A percentile compares a stretch with the other conserved stretches of the same genome.
These are phyloP conservation scores for Gymnothorax javanicus DNA, from an alignment of 2,797 vertebrate species.

Conservation along the genomic window DNA sequence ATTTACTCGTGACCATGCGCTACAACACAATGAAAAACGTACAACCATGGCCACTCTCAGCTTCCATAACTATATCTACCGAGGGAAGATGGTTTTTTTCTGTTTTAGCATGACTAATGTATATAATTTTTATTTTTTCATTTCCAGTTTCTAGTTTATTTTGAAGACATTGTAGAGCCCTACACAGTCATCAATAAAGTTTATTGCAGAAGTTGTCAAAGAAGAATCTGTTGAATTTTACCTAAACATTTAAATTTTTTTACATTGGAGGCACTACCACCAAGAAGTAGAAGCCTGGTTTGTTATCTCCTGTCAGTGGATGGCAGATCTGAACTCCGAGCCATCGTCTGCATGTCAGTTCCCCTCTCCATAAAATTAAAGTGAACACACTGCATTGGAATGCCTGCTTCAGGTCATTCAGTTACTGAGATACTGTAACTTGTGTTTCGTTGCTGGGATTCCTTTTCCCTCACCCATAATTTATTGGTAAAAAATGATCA, in stretches of 20 bases:
- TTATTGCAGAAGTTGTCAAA: not conserved
- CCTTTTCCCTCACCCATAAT: not conserved
- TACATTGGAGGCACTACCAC: not conserved
- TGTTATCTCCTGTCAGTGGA: conserved; percentile 49
- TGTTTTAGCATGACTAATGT: conserved; percentile 44
- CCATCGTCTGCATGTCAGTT: conserved; percentile 6
- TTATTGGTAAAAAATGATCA: not conserved
- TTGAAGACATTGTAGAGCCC: no score
- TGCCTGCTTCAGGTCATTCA: not conserved
- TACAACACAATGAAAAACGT: no score
- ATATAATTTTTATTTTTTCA: not conserved
- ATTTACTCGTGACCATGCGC: no score
- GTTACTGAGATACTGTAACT: not conserved
- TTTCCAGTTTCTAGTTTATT: not conserved
- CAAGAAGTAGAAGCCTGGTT: conserved; percentile 43
- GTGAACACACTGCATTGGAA: not conserved
- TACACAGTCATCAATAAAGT: not conserved
- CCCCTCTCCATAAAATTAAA: not conserved
- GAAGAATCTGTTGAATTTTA: not conserved
- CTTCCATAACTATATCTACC: conserved; percentile 28
- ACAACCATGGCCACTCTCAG: no score
- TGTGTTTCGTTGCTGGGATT: not conserved
- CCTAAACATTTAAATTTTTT: not conserved
- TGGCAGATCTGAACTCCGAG: conserved; percentile 36
- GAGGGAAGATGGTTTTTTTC: conserved; percentile 10